Evolutionary conservation across 2,888 invertebrate species (phyloP).

Genomic region (Callinectes sapidus): DNA sequence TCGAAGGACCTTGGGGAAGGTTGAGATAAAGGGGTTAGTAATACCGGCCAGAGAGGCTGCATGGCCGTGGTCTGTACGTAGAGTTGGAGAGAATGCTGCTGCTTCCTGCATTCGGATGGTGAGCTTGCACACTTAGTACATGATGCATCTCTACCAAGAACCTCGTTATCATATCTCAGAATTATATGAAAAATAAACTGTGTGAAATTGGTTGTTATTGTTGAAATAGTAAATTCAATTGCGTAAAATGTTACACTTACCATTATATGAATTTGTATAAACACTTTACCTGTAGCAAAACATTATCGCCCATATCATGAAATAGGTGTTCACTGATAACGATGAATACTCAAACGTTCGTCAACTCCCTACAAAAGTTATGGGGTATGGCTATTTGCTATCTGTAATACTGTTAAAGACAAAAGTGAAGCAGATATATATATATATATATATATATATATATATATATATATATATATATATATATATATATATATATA

Average conservation of each 20-base stretch:
- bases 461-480: neutral
- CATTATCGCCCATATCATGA: neutral
- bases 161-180: neutral
- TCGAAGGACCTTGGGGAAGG: neutral
- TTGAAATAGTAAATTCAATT: neutral
- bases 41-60: neutral
- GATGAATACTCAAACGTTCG: too few species aligned
- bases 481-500: neutral
- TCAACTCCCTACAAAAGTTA: too few species aligned
- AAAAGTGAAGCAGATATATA: neutral
- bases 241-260: neutral
- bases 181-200: neutral
- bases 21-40: conserved; percentile 28
- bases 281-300: neutral
- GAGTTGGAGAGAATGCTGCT: neutral
- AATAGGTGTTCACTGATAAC: neutral
- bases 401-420: too few species aligned
- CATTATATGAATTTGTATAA: neutral
- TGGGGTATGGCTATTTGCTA: too few species aligned
- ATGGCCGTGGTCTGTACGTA: conserved; percentile 5
- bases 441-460: neutral
- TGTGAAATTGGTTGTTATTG: neutral
- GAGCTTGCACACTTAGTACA: neutral
- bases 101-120: neutral
- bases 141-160: neutral